Evolutionary conservation across 2,113 vertebrate genomes (phyloP).

Genomic region (Chlamydotis undulata): DNA sequence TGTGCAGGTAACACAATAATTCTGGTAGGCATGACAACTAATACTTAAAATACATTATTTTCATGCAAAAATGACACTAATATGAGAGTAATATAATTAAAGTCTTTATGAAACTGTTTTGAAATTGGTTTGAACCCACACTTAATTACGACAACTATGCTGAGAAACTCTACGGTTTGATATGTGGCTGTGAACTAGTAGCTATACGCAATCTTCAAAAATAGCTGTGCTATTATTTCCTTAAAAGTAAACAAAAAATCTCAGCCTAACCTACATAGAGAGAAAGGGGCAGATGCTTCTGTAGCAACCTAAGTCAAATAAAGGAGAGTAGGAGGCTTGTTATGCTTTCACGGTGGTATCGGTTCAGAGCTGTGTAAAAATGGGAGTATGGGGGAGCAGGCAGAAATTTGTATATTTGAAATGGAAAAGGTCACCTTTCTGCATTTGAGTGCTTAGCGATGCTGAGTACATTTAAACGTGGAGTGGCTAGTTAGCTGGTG

Average conservation of each 20-base stretch:
- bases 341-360: not conserved
- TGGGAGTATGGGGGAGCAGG: not conserved
- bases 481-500: not conserved
- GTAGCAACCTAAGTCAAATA: not conserved
- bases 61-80: not conserved
- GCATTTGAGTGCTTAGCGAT: not conserved
- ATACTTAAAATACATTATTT: not conserved
- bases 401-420: not conserved
- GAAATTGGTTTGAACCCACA: conserved; percentile 34
- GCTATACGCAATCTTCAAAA: conserved; percentile 23
- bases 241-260: conserved; percentile 27
- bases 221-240: conserved; percentile 44
- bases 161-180: not conserved
- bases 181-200: conserved; percentile 24
- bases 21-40: not conserved
- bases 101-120: conserved; percentile 32
- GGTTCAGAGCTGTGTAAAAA: not conserved
- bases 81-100: conserved; percentile 50
- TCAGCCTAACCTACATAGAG: not conserved
- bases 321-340: not conserved
- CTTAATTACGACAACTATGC: not conserved
- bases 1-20: not conserved
- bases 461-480: not conserved
- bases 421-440: not conserved
- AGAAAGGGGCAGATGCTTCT: conserved; percentile 23